These are phyloP conservation scores for Anguilla pacifica DNA, from an alignment of 2,797 vertebrate genomes.

Conservation along the genomic window DNA sequence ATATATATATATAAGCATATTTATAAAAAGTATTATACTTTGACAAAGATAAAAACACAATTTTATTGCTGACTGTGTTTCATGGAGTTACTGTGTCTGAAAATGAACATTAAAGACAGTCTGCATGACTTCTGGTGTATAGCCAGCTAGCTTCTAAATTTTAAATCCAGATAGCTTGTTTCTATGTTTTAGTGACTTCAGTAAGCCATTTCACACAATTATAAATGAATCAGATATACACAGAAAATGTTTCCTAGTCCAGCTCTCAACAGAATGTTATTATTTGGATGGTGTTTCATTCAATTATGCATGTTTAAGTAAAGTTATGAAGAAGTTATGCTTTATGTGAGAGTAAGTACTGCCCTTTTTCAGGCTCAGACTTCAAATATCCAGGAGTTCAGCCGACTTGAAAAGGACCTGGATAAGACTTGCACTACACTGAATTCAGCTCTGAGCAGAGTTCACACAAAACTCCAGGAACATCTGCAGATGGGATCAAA, in stretches of 20 bases:
- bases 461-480: background rate
- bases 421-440: background rate
- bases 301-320: no score
- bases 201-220: no score
- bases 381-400: background rate
- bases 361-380: constrained; percentile 13
- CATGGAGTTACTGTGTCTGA: no score
- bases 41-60: background rate
- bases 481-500: background rate
- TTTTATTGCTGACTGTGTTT: background rate
- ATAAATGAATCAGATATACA: no score
- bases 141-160: background rate
- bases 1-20: background rate
- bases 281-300: no score
- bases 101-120: no score
- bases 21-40: background rate
- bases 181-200: no score
- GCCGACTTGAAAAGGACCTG: background rate
- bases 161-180: no score
- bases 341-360: background rate
- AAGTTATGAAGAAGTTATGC: no score
- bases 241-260: no score
- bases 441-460: background rate
- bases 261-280: no score
- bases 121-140: no score